Conservation (phyloP, 2,888 invertebrate species). For the Epirrhoe alternata region DNA sequence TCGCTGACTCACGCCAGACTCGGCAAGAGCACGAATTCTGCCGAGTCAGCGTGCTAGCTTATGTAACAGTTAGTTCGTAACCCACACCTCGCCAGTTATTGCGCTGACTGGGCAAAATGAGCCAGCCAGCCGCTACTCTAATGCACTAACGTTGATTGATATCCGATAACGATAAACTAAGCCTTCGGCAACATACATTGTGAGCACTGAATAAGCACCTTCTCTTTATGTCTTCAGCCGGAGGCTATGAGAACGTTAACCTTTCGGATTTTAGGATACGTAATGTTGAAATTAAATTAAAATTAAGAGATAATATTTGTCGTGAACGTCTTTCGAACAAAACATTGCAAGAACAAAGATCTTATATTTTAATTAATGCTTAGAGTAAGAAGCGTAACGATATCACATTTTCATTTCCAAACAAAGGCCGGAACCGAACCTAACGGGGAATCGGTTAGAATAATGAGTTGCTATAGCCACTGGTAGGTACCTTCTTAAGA, state of each 20-base stretch:
- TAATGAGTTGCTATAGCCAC: conserved; percentile 24
- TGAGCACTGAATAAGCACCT: conserved; percentile 37
- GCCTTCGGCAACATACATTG: conserved; percentile 38
- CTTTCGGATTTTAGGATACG: conserved; percentile 28
- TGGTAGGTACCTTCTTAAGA: conserved; percentile 20
- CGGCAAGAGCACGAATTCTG: conserved; percentile 58
- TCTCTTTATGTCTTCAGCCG: conserved; percentile 27
- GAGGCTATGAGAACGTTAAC: conserved; percentile 33
- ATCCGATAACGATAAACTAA: conserved; percentile 60
- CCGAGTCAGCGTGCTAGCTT: conserved; percentile 57
- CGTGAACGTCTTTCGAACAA: conserved; percentile 42
- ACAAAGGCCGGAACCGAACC: conserved; percentile 35
- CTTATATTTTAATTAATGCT: conserved; percentile 51
- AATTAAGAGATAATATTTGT: conserved; percentile 28
- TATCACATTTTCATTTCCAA: conserved; percentile 45
- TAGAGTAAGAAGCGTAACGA: conserved; percentile 39
- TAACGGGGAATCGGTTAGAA: conserved; percentile 29
- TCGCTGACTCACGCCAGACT: conserved; percentile 73
- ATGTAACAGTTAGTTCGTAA: conserved; percentile 47
- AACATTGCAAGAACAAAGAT: conserved; percentile 39
- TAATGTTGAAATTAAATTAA: conserved; percentile 19
- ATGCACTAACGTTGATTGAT: conserved; percentile 74
- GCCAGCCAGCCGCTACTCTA: conserved; percentile 54
- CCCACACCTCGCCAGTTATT: conserved; percentile 66
- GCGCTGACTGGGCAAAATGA: conserved; percentile 68